Conservation (phyloP, 2,888 invertebrate species). For the Carabus problematicus region DNA sequence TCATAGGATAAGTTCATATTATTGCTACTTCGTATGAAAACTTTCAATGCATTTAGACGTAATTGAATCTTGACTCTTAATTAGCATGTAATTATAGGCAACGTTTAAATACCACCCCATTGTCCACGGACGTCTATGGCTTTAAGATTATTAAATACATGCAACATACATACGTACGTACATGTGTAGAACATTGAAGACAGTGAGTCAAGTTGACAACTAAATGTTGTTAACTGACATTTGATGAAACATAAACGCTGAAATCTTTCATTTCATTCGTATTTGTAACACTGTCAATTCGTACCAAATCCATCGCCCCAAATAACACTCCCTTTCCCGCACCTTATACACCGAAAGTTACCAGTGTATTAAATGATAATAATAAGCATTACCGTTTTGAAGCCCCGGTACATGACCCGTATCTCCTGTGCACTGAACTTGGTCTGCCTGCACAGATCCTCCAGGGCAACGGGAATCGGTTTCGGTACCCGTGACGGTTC, state of each 20-base stretch:
- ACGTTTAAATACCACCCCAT: background rate
- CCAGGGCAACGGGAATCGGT: constrained; percentile 84
- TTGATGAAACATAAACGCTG: too few relatives aligned
- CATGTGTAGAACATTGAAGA: background rate
- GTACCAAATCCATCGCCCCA: too few relatives aligned
- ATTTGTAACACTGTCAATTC: too few relatives aligned
- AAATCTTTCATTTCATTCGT: too few relatives aligned
- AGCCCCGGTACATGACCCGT: constrained; percentile 96
- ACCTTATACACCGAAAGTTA: too few relatives aligned
- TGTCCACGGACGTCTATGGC: background rate
- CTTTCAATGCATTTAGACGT: constrained; percentile 6
- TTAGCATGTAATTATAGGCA: constrained; percentile 19
- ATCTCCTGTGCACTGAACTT: constrained; percentile 96
- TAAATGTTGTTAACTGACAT: too few relatives aligned
- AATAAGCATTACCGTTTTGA: constrained; percentile 80
- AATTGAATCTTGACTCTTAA: constrained; percentile 15
- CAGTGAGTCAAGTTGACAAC: too few relatives aligned
- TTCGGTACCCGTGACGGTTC: constrained; percentile 82
- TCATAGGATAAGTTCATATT: background rate
- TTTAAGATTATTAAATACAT: background rate
- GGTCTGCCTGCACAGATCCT: constrained; percentile 90
- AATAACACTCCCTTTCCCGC: too few relatives aligned
- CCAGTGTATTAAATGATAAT: too few relatives aligned
- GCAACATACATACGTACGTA: background rate
- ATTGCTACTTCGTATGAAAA: background rate